Percentiles rank a stretch among this genome's conserved stretches.
These are phyloP conservation scores for Melipona quadrifasciata DNA, from an alignment of 1,140 invertebrate genomes.

Conservation along the genomic window DNA sequence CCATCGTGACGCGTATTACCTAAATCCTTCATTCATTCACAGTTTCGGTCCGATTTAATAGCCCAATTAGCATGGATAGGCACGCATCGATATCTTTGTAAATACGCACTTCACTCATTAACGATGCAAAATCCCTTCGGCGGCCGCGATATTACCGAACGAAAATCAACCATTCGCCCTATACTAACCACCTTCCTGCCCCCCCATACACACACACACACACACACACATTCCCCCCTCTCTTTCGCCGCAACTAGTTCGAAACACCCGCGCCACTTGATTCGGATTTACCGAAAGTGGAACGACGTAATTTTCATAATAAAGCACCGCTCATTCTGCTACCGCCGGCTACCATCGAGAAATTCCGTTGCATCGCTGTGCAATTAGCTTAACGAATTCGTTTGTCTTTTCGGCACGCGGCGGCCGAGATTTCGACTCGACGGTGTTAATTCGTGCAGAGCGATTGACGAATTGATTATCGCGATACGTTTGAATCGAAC, in stretches of 20 bases:
- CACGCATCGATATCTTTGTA: background rate
- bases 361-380: background rate
- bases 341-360: background rate
- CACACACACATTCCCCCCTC: no score
- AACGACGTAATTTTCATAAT: constrained; percentile 22
- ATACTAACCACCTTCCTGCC: no score
- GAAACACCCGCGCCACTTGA: background rate
- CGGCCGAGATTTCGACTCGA: background rate
- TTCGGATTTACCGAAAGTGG: constrained; percentile 11
- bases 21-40: constrained; percentile 1
- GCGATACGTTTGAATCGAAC: no score
- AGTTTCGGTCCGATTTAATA: background rate
- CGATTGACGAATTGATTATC: background rate
- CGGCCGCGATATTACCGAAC: background rate
- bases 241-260: no score
- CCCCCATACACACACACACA: no score
- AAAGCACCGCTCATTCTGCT: background rate
- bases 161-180: background rate
- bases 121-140: constrained; percentile 13
- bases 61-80: constrained; percentile 15
- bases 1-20: background rate
- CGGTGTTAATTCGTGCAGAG: background rate
- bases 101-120: background rate
- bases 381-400: constrained; percentile 11
- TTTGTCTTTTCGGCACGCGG: background rate